Base-by-base conservation (phyloP, 2,797 vertebrate genomes). In the Alcedo atthis region DNA sequence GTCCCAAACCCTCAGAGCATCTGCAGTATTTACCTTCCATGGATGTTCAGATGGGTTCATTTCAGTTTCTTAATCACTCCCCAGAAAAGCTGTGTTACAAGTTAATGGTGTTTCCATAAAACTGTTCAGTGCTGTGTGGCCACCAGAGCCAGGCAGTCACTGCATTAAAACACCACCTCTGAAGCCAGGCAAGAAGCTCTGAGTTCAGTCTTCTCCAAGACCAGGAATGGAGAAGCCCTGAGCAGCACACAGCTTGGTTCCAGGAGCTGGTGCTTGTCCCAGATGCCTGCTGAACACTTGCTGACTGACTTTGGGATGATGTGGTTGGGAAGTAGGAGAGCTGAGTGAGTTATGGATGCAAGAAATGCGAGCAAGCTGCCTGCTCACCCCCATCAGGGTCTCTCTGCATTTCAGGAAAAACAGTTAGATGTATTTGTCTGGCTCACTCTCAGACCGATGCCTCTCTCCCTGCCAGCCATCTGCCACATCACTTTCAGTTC, bases 381-480 rank as follows among this genome's bases (percentile, higher is more conserved):
- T 33, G 85, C 58, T 75, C 53, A 25, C n/a, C 62, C 55, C 83
- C 81, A 75, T 40, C 66, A 91, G 88, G 68, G 37, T 81, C 43
- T 49, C 57, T 66, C 30, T 45, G 88, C 59, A 14, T 85, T 94
- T 94, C 81, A 90, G 88, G 78, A 91, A 91, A 79, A 79, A 4
- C 67, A 79, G 40, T 86, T 76, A 83, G 81, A 88, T 94, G 20
- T 22, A 81, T 90, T 68, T 92, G 81, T 66, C 86, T 77, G 81
- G 90, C 85, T 90, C 2, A 24, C 68, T 37, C 92, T 80, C 70
- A 58, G 88, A 40, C 32, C 0, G 1, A 81, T 61, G 83, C 53
- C 3, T 35, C 86, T 90, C 70, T 90, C 48, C 61, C 84, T 81
- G 86, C 93, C 92, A 95, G 82, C 93, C 91, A 93, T 85, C 94